Conservation (phyloP, 2,888 invertebrate genomes). For the Trichogramma dendrolimi region DNA sequence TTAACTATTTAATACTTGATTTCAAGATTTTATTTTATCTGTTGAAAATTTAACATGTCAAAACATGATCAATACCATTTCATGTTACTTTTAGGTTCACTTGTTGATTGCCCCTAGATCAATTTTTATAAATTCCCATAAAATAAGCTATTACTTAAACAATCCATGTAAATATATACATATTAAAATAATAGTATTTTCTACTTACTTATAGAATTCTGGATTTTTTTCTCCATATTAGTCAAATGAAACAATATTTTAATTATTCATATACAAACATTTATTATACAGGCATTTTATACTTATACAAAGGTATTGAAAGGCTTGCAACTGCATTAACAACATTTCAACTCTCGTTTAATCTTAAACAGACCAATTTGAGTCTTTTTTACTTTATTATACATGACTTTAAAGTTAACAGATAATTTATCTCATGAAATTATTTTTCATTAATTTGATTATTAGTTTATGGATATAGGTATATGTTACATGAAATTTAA, state of each 20-base stretch:
- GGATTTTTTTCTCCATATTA: neutral
- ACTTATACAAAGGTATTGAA: slow-evolving; percentile 40
- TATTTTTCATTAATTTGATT: neutral
- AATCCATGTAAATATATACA: slow-evolving; percentile 37
- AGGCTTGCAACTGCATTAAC: slow-evolving; percentile 36
- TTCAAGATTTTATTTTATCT: slow-evolving; percentile 1
- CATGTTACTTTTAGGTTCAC: slow-evolving; percentile 8
- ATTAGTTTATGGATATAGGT: neutral
- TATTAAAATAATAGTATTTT: slow-evolving; percentile 23
- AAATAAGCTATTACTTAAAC: slow-evolving; percentile 20
- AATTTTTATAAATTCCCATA: slow-evolving; percentile 15
- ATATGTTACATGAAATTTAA: neutral
- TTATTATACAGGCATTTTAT: slow-evolving; percentile 35
- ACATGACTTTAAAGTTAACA: no score
- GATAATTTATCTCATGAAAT: no score
- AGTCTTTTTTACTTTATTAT: no score
- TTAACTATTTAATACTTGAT: neutral
- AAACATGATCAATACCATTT: neutral
- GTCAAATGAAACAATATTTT: neutral
- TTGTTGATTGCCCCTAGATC: slow-evolving; percentile 13
- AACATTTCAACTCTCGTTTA: slow-evolving; percentile 33
- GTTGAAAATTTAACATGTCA: slow-evolving; percentile 5
- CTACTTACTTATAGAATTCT: neutral
- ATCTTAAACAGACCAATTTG: no score
- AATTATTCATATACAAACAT: slow-evolving; percentile 35